Evolutionary conservation across 1,140 invertebrate species (phyloP), one percentile per base, ranked within the genome.

Genomic region (Tetramorium parvispinum): DNA sequence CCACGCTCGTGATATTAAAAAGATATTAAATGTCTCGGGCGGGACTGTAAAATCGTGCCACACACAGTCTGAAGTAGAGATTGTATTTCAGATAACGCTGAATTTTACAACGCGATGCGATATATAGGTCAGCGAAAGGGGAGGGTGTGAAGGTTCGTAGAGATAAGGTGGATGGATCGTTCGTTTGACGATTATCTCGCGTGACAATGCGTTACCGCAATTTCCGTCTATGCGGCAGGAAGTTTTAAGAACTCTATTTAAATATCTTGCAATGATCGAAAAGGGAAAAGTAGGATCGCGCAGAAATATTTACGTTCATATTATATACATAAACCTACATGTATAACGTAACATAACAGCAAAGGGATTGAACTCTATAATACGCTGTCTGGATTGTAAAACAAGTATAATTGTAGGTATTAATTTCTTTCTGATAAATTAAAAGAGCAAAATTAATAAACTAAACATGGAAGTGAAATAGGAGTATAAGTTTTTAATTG

Each of bases 41-140:
- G 21, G 40, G 24, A 16, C 5, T 73, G 79, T 49, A 73, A 83
- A 75, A 75, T 71, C 53, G 79, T 49, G 40, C 68, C 51, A 53
- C 63, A 68, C 63, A 70, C 53, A 55, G 49, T 49, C 70, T 49
- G 7, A 82, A 24, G 37, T 21, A 40, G 43, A 76, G 73, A 85
- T 85, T 78, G 57, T 66, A 85, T 77, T 77, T 85, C 83, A 63
- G 83, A 85, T 61, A 83, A 83, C 53, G 68, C 5, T 83, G 27
- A 83, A 83, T 83, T 83, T 83, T 83, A 83, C 79, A 78, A 51
- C 83, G 75, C 75, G 32, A 51, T 78, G 57, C 43, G 43, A 78
- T 77, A 85, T 85, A 78, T 78, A 46, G 83, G 75, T 85, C 83
- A 78, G 32, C 61, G 16, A 46, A 63, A 55, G 37, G 32, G 59